Percentiles rank a stretch among this genome's conserved stretches.
Evolutionary conservation across 2,888 invertebrate species (phyloP).

Genomic region (Drosophila longiperda): DNA sequence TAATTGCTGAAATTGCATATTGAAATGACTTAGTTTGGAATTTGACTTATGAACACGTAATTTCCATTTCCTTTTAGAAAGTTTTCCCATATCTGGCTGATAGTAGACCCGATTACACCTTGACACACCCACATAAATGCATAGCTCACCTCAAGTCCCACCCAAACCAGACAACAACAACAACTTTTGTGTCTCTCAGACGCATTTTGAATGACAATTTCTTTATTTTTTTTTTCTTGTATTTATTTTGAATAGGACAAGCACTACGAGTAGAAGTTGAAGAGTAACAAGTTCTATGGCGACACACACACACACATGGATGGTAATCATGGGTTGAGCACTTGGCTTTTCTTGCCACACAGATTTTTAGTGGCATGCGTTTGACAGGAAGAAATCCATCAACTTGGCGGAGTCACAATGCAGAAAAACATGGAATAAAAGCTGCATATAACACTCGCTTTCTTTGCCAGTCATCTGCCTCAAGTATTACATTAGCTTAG

Average conservation of each 20-base stretch:
- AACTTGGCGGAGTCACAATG: conserved; percentile 26
- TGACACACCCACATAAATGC: conserved; percentile 31
- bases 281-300: conserved; percentile 55
- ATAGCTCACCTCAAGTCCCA: conserved; percentile 26
- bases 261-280: conserved; percentile 9
- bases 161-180: neutral
- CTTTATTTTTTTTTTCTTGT: neutral
- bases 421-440: conserved; percentile 57
- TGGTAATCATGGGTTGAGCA: neutral
- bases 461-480: conserved; percentile 67
- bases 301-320: conserved; percentile 41
- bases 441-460: conserved; percentile 77
- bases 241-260: conserved; percentile 23
- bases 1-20: neutral
- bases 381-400: conserved; percentile 80
- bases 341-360: conserved; percentile 53
- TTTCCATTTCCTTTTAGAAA: conserved; percentile 8
- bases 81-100: neutral
- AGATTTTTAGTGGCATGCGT: conserved; percentile 46
- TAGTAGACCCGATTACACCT: conserved; percentile 5
- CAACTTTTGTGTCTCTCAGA: conserved; percentile 8
- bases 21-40: neutral
- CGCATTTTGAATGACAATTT: conserved; percentile 66
- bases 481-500: conserved; percentile 51
- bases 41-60: neutral